Evolutionary conservation across 2,888 invertebrate genomes (phyloP), one percentile per base, ranked within the genome.

Genomic region (Xestia ashworthii): DNA sequence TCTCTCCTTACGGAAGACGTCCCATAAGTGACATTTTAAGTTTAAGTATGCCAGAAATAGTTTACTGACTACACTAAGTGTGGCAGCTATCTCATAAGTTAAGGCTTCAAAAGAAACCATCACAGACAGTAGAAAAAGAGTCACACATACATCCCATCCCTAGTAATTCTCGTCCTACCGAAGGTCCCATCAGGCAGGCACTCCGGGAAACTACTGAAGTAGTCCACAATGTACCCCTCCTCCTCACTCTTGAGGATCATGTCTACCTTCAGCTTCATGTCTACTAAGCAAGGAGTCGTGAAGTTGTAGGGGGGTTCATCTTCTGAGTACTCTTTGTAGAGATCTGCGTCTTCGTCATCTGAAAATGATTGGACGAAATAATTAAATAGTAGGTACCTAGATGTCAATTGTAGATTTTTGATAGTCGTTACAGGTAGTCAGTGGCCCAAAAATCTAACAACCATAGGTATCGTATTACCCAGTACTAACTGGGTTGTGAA

Each of bases 131-230:
- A 60, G 19, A 60, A 38, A 62, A 32, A 11, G 9, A 12, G 19
- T 62, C 38, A 38, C 19, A 75, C 95, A 89, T 80, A 96, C 96
- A 92, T 91, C 69, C 93, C 93, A 84, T 92, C 93, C 0, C 83
- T 84, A 3, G 90, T 92, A 3, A 77, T 76, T 2, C 85, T 82
- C 0, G 92, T 90, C 70, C 94, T 90, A 0, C 94, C 95, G 64
- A 88, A 95, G 0, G 93, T 95, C 0, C 96, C 96, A 86, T 96
- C 96, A 0, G 96, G 95, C 66, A 94, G 83, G 72, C 96, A 96
- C 12, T 89, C 92, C 0, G 91, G 83, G 0, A 92, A 87, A 0
- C 77, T 81, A 0, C 87, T 93, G 76, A 91, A 94, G 88, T 89
- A 94, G 66, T 96, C 95, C 46, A 95, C 86, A 25, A 91, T 95